Base-by-base conservation (phyloP, 2,113 vertebrate species). In the Australoheros scitulus region DNA sequence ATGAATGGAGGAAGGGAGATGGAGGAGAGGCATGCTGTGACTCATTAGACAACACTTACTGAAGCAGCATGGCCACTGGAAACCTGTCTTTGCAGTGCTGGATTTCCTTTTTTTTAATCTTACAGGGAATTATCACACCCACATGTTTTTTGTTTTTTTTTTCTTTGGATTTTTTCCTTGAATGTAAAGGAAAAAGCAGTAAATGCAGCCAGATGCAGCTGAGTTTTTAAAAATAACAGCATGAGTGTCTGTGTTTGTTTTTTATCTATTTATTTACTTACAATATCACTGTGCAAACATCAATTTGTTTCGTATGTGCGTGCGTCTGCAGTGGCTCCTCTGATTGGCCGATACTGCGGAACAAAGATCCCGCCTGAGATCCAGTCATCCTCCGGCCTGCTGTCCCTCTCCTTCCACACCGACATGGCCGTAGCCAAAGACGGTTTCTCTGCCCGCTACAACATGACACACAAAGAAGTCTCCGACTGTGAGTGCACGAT, bases 361-460 rank as follows among this genome's bases (percentile, higher is more conserved):
- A 96, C 96, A 4, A 99, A 97, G 92, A 97, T 97, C 88, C 98
- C 98, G 0, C 97, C 98, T 0, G 97, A 99, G 93, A 98, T 99
- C 91, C 97, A 96, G 77, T 99, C 98, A 0, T 97, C 97, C 2
- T 99, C 98, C 0, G 98, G 98, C 1, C 96, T 99, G 83, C 96
- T 99, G 80, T 99, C 98, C 0, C 96, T 99, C 59, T 98, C 97
- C 91, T 99, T 99, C 84, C 98, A 99, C 95, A 99, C 98, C 0
- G 98, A 99, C 93, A 97, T 99, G 97, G 98, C 98, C 0, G 98
- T 99, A 84, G 98, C 98, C 84, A 99, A 99, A 94, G 98, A 99
- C 0, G 98, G 98, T 61, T 99, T 99, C 94, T 99, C 98, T 0
- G 98, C 98, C 11, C 97, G 97, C 32, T 99, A 99, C 96, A 97